Conservation (phyloP, 2,888 invertebrate genomes). For the Ormyrus rosae region DNA sequence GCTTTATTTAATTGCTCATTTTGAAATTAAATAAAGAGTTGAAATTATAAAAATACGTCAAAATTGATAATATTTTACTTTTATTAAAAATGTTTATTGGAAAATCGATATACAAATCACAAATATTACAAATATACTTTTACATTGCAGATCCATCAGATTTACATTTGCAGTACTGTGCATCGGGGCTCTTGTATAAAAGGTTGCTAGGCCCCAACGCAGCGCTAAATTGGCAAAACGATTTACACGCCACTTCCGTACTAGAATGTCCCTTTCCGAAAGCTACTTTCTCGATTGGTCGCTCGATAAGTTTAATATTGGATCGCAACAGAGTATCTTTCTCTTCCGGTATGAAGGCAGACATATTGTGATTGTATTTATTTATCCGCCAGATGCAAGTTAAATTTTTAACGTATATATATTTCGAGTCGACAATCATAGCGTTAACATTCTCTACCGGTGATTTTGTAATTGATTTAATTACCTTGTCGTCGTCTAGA, state of each 20-base stretch:
- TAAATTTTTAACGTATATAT: slow-evolving; percentile 7
- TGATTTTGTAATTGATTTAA: neutral
- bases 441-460: neutral
- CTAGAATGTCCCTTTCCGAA: neutral
- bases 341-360: neutral
- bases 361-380: neutral
- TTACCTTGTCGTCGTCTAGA: neutral
- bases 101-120: no score
- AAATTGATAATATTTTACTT: no score
- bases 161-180: no score
- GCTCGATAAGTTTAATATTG: neutral
- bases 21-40: no score
- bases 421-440: slow-evolving; percentile 1
- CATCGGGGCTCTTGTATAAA: no score
- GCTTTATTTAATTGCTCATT: no score
- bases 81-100: no score
- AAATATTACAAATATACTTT: no score
- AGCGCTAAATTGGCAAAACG: no score
- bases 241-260: neutral
- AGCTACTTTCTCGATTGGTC: neutral
- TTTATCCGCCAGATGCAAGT: slow-evolving; percentile 8
- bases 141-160: no score
- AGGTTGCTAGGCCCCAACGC: no score
- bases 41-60: no score
- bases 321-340: neutral